These are phyloP conservation scores for Eulemur albifrons DNA, from an alignment of 2,797 vertebrate species.

Conservation along the genomic window DNA sequence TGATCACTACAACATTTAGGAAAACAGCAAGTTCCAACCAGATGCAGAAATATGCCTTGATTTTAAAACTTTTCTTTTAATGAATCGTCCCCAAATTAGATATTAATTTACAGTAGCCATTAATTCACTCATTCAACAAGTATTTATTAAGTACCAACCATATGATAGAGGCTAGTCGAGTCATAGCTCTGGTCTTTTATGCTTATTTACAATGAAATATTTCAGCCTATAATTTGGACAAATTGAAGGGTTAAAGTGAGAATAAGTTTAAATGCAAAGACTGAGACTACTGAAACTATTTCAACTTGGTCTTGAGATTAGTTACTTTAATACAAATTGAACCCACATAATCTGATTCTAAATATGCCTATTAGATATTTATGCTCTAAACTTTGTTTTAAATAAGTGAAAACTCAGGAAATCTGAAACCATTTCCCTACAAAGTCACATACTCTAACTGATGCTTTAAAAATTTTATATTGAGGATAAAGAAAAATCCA, in stretches of 20 bases:
- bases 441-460: not conserved
- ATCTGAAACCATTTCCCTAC: not conserved
- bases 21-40: not conserved
- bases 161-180: not conserved
- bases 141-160: not conserved
- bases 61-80: not conserved
- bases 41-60: not conserved
- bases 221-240: not conserved
- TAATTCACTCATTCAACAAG: not conserved
- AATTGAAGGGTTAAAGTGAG: not conserved
- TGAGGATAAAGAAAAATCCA: not conserved
- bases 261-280: not conserved
- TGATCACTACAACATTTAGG: not conserved
- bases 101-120: not conserved
- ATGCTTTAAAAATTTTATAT: not conserved
- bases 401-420: constrained; percentile 28
- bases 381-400: not conserved
- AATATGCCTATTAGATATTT: not conserved
- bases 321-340: not conserved
- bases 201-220: not conserved
- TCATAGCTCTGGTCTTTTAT: not conserved
- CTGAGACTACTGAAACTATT: not conserved
- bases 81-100: not conserved
- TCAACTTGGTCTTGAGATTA: not conserved
- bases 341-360: constrained; percentile 9